Percentiles rank a stretch among this genome's conserved stretches.
These are phyloP conservation scores for Noctua pronuba DNA, from an alignment of 2,888 invertebrate genomes.

Conservation along the genomic window DNA sequence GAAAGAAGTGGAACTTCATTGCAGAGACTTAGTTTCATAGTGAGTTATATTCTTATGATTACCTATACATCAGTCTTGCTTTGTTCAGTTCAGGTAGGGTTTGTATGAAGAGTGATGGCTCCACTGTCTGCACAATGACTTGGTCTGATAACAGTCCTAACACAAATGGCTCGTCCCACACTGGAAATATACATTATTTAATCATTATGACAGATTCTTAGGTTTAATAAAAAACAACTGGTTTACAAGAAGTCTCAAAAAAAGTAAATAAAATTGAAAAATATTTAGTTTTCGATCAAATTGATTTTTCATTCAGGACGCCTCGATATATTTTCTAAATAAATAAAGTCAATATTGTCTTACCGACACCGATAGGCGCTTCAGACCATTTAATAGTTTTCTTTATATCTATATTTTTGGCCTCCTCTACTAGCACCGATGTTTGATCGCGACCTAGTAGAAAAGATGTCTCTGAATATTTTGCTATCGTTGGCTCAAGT, in stretches of 20 bases:
- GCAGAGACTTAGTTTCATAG: neutral
- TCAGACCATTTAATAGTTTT: conserved; percentile 95
- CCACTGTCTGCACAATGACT: conserved; percentile 96
- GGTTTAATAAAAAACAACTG: conserved; percentile 10
- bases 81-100: conserved; percentile 94
- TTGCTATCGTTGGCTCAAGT: conserved; percentile 95
- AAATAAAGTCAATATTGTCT: conserved; percentile 52
- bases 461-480: conserved; percentile 93
- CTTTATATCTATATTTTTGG: conserved; percentile 88
- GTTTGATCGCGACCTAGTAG: conserved; percentile 96
- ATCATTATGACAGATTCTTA: neutral
- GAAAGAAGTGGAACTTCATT: neutral
- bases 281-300: neutral
- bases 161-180: conserved; percentile 98
- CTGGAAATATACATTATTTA: conserved; percentile 85
- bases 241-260: neutral
- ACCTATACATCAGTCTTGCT: conserved; percentile 93
- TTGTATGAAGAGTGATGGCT: conserved; percentile 95
- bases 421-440: conserved; percentile 95
- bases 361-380: conserved; percentile 93
- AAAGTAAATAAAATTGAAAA: neutral
- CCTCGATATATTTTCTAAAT: neutral
- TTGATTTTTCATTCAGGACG: neutral
- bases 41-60: neutral
- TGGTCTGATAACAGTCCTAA: conserved; percentile 95